phyloP scores from a whole-genome alignment of 2,888 invertebrate species.

The Diplolepis rosae region DNA sequence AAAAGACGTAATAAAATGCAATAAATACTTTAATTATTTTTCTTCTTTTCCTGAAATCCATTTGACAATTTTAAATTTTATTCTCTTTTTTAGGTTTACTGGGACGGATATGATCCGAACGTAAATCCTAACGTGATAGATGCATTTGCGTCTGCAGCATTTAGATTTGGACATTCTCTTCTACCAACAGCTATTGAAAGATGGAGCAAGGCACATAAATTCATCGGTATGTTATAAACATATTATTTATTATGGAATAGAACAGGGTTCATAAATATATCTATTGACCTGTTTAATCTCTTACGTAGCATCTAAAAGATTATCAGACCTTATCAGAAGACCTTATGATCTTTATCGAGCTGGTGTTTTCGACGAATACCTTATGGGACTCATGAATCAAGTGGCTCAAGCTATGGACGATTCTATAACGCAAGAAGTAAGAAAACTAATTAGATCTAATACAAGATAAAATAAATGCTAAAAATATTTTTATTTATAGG shows the following conservation, averaged over 20 bases:
- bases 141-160: slow-evolving; percentile 93
- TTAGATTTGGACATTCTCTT: slow-evolving; percentile 93
- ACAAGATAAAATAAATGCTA: background rate
- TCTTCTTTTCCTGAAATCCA: slow-evolving; percentile 11
- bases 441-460: slow-evolving; percentile 25
- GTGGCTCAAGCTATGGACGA: slow-evolving; percentile 97
- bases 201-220: slow-evolving; percentile 96
- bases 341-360: slow-evolving; percentile 94
- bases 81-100: slow-evolving; percentile 73
- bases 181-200: slow-evolving; percentile 92
- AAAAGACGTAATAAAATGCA: slow-evolving; percentile 78
- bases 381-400: slow-evolving; percentile 95
- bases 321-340: slow-evolving; percentile 90
- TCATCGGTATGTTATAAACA: slow-evolving; percentile 80
- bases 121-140: slow-evolving; percentile 93
- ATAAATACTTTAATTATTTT: background rate
- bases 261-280: background rate
- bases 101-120: slow-evolving; percentile 88
- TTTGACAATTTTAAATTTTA: background rate
- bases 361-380: slow-evolving; percentile 92
- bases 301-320: slow-evolving; percentile 85
- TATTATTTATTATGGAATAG: background rate
- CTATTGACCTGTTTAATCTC: background rate
- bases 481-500: slow-evolving; percentile 77
- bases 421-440: slow-evolving; percentile 84